Conservation (phyloP, 2,113 vertebrate genomes). For the Paramisgurnus dabryanus region DNA sequence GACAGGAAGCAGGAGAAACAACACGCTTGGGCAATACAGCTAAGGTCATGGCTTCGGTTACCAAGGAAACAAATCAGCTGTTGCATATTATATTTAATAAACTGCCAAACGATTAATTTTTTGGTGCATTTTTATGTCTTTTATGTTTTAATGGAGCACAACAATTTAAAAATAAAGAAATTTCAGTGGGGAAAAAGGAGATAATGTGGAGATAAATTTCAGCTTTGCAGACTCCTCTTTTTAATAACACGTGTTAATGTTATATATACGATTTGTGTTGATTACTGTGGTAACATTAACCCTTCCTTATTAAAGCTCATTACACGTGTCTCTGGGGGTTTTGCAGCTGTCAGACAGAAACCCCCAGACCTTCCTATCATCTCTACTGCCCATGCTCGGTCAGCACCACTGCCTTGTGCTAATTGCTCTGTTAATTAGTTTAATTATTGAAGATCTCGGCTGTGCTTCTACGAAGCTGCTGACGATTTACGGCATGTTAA, state of each 20-base stretch:
- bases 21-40: background rate
- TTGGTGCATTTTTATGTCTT: background rate
- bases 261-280: conserved; percentile 36
- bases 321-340: conserved; percentile 34
- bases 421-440: conserved; percentile 56
- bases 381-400: conserved; percentile 16
- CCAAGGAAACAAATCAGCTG: conserved; percentile 42
- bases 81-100: conserved; percentile 35
- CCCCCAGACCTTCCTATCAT: conserved; percentile 19
- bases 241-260: conserved; percentile 6
- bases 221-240: background rate
- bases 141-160: background rate
- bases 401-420: conserved; percentile 48
- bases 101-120: conserved; percentile 34
- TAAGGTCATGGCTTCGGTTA: conserved; percentile 38
- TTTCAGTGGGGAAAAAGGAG: background rate
- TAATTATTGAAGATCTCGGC: conserved; percentile 48
- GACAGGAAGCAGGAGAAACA: background rate
- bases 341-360: conserved; percentile 19
- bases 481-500: conserved; percentile 43
- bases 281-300: conserved; percentile 41
- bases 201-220: background rate
- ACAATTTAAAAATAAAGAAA: background rate
- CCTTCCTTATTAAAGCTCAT: conserved; percentile 45
- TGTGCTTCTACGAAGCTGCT: conserved; percentile 45